These are phyloP conservation scores for Artibeus jamaicensis DNA, from an alignment of 2,797 vertebrate genomes.

Conservation along the genomic window DNA sequence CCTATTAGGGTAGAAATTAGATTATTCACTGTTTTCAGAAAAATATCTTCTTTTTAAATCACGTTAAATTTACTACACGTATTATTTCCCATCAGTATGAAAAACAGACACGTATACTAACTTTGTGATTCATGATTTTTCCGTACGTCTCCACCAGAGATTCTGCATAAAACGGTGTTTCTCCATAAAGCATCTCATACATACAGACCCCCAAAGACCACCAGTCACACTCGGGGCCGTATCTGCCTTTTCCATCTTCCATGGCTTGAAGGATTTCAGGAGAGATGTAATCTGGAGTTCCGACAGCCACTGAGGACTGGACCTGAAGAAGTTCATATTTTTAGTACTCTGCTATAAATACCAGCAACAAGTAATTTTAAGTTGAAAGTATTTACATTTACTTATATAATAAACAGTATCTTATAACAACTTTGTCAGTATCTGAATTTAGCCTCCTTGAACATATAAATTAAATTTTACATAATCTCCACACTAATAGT, in stretches of 20 bases:
- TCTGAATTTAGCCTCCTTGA: background rate
- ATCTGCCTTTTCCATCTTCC: constrained; percentile 99
- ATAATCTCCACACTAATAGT: background rate
- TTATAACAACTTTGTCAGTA: constrained; percentile 34
- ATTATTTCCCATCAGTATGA: background rate
- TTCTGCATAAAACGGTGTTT: constrained; percentile 99
- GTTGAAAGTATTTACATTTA: background rate
- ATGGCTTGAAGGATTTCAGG: constrained; percentile 99
- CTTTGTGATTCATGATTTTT: constrained; percentile 99
- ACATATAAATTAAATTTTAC: constrained; percentile 9
- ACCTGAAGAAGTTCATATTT: constrained; percentile 85
- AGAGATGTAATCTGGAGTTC: constrained; percentile 99
- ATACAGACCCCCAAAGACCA: constrained; percentile 99
- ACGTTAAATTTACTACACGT: background rate
- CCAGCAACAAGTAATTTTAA: constrained; percentile 9
- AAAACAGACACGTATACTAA: constrained; percentile 82
- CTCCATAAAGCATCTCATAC: constrained; percentile 99
- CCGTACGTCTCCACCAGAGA: constrained; percentile 99
- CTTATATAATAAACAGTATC: background rate
- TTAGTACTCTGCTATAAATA: constrained; percentile 9
- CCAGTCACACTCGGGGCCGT: constrained; percentile 99
- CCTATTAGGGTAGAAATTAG: background rate
- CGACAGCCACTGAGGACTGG: constrained; percentile 98
- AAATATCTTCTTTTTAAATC: constrained; percentile 27
- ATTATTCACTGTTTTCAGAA: background rate